Evolutionary conservation across 2,113 vertebrate genomes (phyloP), one percentile per base, ranked within the genome.

Genomic region (Indicator indicator): DNA sequence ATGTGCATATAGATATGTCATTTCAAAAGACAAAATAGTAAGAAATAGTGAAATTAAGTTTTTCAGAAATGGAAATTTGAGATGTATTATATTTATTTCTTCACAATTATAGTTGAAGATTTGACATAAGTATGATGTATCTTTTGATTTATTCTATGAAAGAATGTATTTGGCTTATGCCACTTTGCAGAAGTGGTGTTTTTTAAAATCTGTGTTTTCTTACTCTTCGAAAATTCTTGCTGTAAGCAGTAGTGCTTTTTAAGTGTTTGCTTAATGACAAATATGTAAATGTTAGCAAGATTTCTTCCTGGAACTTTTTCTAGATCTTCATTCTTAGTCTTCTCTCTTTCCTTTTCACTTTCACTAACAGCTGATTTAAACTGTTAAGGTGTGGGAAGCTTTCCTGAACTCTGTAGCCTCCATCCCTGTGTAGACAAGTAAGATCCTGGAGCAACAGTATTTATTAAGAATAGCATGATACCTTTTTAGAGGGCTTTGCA

Each of bases 321-420:
- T 97, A 83, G 86, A 93, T 97, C 83, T 98, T 98, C 96, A 97
- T 96, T 97, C 97, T 98, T 98, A 97, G 98, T 96, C 96, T 97
- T 97, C 90, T 99, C 95, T 97, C 84, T 99, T 97, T 98, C 98
- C 97, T 98, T 98, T 98, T 98, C 56, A 98, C 98, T 98, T 97
- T 98, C 98, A 98, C 97, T 98, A 98, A 98, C 98, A 99, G 98
- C 99, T 98, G 98, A 97, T 98, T 98, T 99, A 98, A 98, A 98
- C 98, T 99, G 97, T 99, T 98, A 99, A 98, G 93, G 97, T 98
- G 94, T 98, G 98, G 98, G 97, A 98, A 98, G 97, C 97, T 97
- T 98, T 98, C 98, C 98, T 98, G 97, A 98, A 97, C 97, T 98
- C 97, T 98, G 83, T 98, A 98, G 97, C 94, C 98, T 97, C 96